A percentile compares a stretch with the other conserved stretches of the same genome.
Evolutionary conservation across 1,140 invertebrate genomes (phyloP).

Genomic region (Halictus rubicundus): DNA sequence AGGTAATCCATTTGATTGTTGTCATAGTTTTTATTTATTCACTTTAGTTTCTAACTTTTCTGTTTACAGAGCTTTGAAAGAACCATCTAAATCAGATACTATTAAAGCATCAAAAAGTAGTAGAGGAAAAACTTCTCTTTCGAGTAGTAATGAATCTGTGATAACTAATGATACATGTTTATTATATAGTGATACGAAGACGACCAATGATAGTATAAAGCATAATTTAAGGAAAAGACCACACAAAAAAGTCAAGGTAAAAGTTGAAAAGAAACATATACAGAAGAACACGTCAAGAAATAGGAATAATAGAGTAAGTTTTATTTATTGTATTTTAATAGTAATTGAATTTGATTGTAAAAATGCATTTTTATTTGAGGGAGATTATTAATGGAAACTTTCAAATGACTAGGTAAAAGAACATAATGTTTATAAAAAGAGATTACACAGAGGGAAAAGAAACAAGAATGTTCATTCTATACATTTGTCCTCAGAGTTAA

Average conservation of each 20-base stretch:
- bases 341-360: neutral
- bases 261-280: neutral
- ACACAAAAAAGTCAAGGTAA: neutral
- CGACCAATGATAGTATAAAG: too few species aligned
- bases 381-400: slow-evolving; percentile 13
- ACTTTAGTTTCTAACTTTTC: slow-evolving; percentile 11
- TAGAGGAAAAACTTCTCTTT: neutral
- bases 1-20: slow-evolving; percentile 52
- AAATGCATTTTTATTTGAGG: neutral
- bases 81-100: neutral
- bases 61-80: slow-evolving; percentile 37
- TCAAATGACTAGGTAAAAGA: slow-evolving; percentile 8
- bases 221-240: neutral
- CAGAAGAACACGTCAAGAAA: neutral
- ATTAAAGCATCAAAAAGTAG: neutral
- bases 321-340: neutral
- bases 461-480: neutral
- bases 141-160: neutral
- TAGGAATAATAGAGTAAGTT: neutral
- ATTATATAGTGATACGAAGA: neutral
- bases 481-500: neutral
- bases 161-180: neutral
- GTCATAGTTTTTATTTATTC: neutral
- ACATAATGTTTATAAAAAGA: neutral
- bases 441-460: neutral